Evolutionary conservation across 2,888 invertebrate genomes (phyloP).

Genomic region (Anoncus sp.): DNA sequence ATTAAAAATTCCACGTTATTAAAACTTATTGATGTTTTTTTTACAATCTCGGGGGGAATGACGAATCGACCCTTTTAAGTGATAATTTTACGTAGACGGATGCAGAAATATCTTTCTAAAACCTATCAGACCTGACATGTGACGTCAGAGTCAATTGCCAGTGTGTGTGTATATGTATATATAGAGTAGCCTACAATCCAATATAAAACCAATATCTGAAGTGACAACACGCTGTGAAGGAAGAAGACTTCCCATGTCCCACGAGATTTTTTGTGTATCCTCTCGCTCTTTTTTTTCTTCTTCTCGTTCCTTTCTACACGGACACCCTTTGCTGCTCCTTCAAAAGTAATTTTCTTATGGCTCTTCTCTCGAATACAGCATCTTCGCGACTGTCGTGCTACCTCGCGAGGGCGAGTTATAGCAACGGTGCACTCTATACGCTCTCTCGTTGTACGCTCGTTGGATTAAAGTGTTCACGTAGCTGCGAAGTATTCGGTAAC

Average conservation of each 20-base stretch:
- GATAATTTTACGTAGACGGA: neutral
- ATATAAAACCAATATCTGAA: constrained; percentile 77
- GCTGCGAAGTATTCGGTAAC: constrained; percentile 43
- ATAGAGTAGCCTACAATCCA: constrained; percentile 64
- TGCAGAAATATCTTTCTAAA: neutral
- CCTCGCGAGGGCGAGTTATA: constrained; percentile 61
- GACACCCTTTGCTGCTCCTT: constrained; percentile 64
- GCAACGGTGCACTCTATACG: constrained; percentile 45
- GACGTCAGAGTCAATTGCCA: constrained; percentile 37
- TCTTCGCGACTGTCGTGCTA: constrained; percentile 56
- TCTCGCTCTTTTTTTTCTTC: constrained; percentile 39
- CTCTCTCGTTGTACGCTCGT: constrained; percentile 25
- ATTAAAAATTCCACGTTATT: neutral
- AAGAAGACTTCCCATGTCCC: constrained; percentile 46
- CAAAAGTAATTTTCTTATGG: constrained; percentile 76
- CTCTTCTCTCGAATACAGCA: constrained; percentile 61
- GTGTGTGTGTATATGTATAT: neutral
- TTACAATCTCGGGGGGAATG: neutral
- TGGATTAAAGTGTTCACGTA: constrained; percentile 55
- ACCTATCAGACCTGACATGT: constrained; percentile 14
- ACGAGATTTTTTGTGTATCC: constrained; percentile 36
- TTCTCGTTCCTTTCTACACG: constrained; percentile 38
- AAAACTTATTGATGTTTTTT: neutral
- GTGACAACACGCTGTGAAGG: constrained; percentile 64
- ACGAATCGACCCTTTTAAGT: neutral